Percentiles rank a stretch among this genome's conserved stretches.
Evolutionary conservation across 2,113 vertebrate species (phyloP).

Genomic region (Ciconia stormi): DNA sequence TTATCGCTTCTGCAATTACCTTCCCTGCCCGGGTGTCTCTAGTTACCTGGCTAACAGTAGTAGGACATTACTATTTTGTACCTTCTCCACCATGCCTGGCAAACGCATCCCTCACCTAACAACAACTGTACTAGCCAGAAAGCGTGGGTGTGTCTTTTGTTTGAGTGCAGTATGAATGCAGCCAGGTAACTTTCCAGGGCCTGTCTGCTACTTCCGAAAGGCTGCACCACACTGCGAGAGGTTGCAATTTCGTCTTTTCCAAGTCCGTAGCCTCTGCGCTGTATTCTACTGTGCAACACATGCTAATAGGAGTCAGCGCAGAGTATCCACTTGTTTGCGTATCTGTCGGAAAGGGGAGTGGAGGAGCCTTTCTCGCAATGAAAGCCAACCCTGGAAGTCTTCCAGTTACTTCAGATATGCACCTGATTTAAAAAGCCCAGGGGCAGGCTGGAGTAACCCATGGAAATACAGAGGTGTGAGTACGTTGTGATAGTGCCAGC

Average conservation of each 20-base stretch:
- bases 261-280: not conserved
- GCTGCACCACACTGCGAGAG: not conserved
- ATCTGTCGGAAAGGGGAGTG: not conserved
- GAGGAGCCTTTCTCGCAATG: not conserved
- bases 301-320: not conserved
- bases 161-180: not conserved
- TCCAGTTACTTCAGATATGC: not conserved
- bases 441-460: not conserved
- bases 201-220: not conserved
- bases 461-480: not conserved
- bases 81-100: not conserved
- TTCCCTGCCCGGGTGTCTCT: not conserved
- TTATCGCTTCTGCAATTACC: not conserved
- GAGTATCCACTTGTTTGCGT: not conserved
- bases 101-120: not conserved
- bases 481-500: not conserved
- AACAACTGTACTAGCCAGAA: not conserved
- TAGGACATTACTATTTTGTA: not conserved
- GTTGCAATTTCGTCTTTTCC: not conserved
- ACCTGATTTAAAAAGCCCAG: not conserved
- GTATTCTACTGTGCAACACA: not conserved
- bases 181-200: not conserved
- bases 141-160: not conserved
- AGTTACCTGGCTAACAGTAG: not conserved
- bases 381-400: not conserved